A percentile compares a stretch with the other conserved stretches of the same genome.
Evolutionary conservation across 2,797 vertebrate genomes (phyloP).

Genomic region (Muscicapa striata): DNA sequence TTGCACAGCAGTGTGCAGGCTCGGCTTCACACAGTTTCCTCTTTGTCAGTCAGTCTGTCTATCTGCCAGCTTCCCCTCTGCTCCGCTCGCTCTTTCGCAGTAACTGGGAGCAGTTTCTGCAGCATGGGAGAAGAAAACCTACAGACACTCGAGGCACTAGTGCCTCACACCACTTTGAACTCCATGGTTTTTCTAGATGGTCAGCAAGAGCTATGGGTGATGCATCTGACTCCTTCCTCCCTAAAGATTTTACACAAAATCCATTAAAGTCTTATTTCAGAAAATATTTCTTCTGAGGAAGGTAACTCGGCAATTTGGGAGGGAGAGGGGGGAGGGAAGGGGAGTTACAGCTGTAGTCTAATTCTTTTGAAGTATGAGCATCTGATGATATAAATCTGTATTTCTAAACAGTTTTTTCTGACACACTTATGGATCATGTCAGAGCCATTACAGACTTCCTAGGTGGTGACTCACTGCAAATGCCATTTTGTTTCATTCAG

Average conservation of each 20-base stretch:
- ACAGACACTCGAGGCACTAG: background rate
- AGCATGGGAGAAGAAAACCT: background rate
- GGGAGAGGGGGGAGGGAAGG: too few relatives aligned
- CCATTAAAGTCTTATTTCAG: background rate
- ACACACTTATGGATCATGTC: background rate
- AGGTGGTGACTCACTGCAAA: background rate
- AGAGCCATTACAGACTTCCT: background rate
- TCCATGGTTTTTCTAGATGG: background rate
- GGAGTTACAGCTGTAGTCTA: background rate
- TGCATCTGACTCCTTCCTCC: background rate
- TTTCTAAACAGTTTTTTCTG: background rate
- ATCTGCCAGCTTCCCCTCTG: background rate
- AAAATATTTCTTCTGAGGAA: background rate
- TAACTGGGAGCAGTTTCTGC: background rate
- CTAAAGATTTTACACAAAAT: background rate
- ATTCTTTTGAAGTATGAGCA: background rate
- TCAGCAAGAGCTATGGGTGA: background rate
- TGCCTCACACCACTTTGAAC: background rate
- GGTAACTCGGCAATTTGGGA: background rate
- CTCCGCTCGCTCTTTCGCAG: background rate
- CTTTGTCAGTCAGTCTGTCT: background rate
- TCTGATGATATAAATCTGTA: background rate
- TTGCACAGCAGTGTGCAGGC: background rate
- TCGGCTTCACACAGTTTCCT: background rate
- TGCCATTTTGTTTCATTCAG: conserved; percentile 11